Percentiles rank a stretch among this genome's conserved stretches.
These are phyloP conservation scores for Eurytoma adleriae DNA, from an alignment of 2,888 invertebrate species.

Conservation along the genomic window DNA sequence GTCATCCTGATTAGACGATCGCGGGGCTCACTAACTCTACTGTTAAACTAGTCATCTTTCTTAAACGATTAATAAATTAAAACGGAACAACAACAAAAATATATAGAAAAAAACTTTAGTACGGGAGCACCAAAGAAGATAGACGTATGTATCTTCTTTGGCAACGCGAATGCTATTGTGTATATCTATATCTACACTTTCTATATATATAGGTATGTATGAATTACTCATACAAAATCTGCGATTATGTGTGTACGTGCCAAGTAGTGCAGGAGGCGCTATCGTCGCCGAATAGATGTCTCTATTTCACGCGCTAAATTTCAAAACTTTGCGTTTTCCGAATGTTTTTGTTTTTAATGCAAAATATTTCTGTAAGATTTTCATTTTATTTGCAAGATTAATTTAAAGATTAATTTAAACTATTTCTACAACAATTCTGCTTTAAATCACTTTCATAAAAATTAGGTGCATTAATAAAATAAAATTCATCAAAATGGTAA, in stretches of 20 bases:
- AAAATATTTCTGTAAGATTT: not conserved
- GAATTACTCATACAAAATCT: slow-evolving; percentile 21
- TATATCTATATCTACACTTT: slow-evolving; percentile 10
- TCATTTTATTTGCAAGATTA: not conserved
- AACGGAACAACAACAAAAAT: slow-evolving; percentile 38
- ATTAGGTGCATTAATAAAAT: too few relatives aligned
- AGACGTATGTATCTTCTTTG: slow-evolving; percentile 23
- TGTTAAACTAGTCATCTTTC: slow-evolving; percentile 2
- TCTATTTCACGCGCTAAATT: not conserved
- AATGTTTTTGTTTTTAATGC: not conserved
- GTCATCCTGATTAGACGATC: slow-evolving; percentile 38
- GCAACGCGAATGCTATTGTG: not conserved
- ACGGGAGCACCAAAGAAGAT: slow-evolving; percentile 28
- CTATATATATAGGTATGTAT: slow-evolving; percentile 9
- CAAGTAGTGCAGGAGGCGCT: slow-evolving; percentile 29
- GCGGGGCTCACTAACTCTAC: not conserved
- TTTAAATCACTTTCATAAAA: too few relatives aligned
- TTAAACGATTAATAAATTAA: slow-evolving; percentile 4
- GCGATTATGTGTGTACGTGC: not conserved
- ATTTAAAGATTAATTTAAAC: too few relatives aligned
- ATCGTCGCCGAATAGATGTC: slow-evolving; percentile 1
- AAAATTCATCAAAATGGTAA: too few relatives aligned
- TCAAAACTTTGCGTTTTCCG: not conserved
- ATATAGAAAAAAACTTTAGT: slow-evolving; percentile 14
- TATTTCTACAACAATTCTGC: too few relatives aligned